Conservation (phyloP, 2,113 vertebrate species). For the Sinocyclocheilus anshuiensis region DNA sequence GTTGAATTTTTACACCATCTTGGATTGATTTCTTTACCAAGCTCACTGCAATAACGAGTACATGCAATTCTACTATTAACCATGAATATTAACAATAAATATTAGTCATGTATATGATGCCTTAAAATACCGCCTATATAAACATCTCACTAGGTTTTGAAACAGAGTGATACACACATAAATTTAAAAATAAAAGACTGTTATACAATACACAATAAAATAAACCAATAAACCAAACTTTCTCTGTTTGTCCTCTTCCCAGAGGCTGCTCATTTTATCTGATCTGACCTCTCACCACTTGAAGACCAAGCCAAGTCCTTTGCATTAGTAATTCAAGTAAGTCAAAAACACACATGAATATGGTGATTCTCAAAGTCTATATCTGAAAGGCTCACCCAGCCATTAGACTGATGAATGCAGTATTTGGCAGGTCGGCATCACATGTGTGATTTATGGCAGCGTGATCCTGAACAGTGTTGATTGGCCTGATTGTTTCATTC, state of each 20-base stretch:
- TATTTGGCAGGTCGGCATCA: conserved; percentile 39
- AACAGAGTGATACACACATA: background rate
- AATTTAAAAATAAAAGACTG: too few species aligned
- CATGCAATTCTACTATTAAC: background rate
- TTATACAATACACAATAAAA: too few species aligned
- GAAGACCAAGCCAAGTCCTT: conserved; percentile 32
- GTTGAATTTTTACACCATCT: too few species aligned
- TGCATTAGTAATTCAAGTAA: conserved; percentile 41
- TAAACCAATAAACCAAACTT: too few species aligned
- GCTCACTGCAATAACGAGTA: background rate
- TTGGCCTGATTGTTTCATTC: conserved; percentile 55
- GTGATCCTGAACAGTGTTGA: conserved; percentile 40
- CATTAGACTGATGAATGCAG: conserved; percentile 41
- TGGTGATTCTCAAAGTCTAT: conserved; percentile 34
- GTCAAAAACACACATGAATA: conserved; percentile 52
- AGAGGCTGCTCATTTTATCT: background rate
- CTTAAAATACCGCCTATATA: background rate
- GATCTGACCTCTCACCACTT: conserved; percentile 28
- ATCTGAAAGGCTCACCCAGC: conserved; percentile 6
- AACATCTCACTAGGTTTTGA: background rate
- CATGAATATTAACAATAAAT: background rate
- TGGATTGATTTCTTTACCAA: too few species aligned
- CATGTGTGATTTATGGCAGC: conserved; percentile 53
- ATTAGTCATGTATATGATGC: too few species aligned
- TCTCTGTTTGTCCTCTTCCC: too few species aligned